Evolutionary conservation across 2,888 invertebrate species (phyloP).

Genomic region (Penaeus monodon): DNA sequence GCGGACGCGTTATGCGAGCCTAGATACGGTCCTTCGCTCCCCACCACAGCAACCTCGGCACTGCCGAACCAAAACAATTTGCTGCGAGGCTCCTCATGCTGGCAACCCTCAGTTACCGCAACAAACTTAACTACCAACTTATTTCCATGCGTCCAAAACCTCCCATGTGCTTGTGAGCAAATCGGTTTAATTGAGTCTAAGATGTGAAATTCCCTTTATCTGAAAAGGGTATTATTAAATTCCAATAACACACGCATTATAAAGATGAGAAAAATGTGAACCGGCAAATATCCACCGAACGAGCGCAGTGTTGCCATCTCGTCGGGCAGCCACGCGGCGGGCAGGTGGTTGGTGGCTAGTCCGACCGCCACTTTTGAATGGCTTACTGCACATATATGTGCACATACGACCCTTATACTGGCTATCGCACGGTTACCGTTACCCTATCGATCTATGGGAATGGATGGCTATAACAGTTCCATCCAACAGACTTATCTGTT

Average conservation of each 20-base stretch:
- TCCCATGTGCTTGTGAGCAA: no score
- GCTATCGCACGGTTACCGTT: not conserved
- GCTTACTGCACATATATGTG: no score
- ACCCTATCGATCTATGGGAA: no score
- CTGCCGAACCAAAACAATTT: slow-evolving; percentile 20
- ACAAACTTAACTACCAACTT: no score
- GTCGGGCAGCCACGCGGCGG: not conserved
- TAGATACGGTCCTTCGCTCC: not conserved
- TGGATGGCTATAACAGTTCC: no score
- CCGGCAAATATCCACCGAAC: not conserved
- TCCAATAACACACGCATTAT: not conserved
- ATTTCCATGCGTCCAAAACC: no score
- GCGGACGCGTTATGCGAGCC: no score
- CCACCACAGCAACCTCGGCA: slow-evolving; percentile 16
- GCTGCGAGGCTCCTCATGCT: slow-evolving; percentile 1
- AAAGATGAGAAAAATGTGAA: not conserved
- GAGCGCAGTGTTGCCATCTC: slow-evolving; percentile 30
- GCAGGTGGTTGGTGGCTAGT: slow-evolving; percentile 43
- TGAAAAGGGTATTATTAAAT: not conserved
- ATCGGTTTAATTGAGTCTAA: no score
- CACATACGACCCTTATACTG: not conserved
- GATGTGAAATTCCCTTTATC: not conserved
- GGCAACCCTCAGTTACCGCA: not conserved
- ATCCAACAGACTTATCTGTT: no score
- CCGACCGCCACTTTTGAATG: slow-evolving; percentile 24